Base-by-base conservation (phyloP, 2,888 invertebrate genomes). In the Gonocerus acuteangulatus region DNA sequence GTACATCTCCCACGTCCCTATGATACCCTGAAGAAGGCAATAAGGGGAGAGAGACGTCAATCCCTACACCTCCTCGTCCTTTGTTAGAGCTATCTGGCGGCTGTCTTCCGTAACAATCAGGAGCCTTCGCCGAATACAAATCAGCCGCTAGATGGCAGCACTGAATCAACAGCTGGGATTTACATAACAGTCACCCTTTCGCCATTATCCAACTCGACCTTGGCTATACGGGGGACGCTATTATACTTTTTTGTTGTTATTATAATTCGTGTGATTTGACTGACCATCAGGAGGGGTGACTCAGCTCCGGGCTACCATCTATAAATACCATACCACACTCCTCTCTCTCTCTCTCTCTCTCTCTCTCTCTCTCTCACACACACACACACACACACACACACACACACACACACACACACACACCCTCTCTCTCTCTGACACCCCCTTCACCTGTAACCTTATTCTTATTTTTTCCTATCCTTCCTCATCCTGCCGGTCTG, bases 131-230 rank as follows among this genome's bases (percentile, higher is more conserved):
- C 21, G 54, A 42, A 54, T 54, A 54, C 54, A 54, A 54, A 54
- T 54, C 54, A 54, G 51, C 51, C 19, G 13, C 51, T 19, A 27
- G 27, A 4, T 9, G 27, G 4, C 34, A 16, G 3, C 16, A 42
- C 13, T 42, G 7, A 42, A 42, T 42, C 42, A 42, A 42, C 42
- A 47, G 47, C 19, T 4, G 22, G n/a, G 19, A 54, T 54, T 54
- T 54, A 54, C 54, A 54, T 54, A 54, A 51, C 51, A 54, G 54
- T 42, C 36, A 54, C 36, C 39, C 39, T 54, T n/a, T 42, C 54
- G 39, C 54, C 39, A 54, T 54, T 54, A 54, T 54, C 39, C 39
- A 21, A 15, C 21, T 22, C 39, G 22, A 11, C 47, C 11, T 7
- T 47, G 11, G 9, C 13, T 22, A 39, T 19, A 16, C 39, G 39